A percentile compares a stretch with the other conserved stretches of the same genome.
phyloP scores from a whole-genome alignment of 2,797 vertebrate genomes.

The Sternarchorhynchus goeldii region DNA sequence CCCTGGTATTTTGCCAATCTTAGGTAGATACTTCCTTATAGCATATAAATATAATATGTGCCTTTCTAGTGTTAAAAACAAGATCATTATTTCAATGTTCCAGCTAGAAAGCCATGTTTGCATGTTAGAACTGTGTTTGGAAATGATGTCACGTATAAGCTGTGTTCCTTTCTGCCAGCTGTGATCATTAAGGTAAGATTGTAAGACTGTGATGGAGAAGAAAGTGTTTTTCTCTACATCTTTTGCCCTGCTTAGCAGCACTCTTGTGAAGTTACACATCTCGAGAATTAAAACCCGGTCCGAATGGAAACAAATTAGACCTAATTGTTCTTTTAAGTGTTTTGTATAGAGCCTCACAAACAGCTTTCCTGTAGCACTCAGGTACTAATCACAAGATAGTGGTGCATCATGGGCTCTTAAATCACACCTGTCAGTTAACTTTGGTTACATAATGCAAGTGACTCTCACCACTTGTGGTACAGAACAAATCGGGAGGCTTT shows the following conservation, averaged over 20 bases:
- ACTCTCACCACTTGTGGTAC: constrained; percentile 45
- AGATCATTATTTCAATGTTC: not conserved
- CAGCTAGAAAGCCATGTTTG: not conserved
- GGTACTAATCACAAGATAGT: constrained; percentile 43
- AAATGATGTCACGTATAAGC: constrained; percentile 71
- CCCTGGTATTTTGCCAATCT: constrained; percentile 10
- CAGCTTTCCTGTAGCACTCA: constrained; percentile 53
- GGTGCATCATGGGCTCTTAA: not conserved
- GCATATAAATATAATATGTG: constrained; percentile 14
- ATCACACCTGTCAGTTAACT: constrained; percentile 55
- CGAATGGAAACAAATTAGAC: not conserved
- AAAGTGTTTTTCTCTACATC: constrained; percentile 55
- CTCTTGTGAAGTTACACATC: constrained; percentile 47
- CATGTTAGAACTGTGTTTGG: constrained; percentile 23
- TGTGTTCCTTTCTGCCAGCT: constrained; percentile 68
- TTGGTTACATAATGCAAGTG: constrained; percentile 59
- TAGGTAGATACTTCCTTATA: constrained; percentile 22
- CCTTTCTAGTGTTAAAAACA: constrained; percentile 32
- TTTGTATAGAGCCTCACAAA: not conserved
- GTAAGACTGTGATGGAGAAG: constrained; percentile 34
- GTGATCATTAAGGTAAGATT: constrained; percentile 59
- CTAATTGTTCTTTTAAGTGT: not conserved
- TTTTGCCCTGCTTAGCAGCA: constrained; percentile 67
- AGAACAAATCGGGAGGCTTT: constrained; percentile 5
- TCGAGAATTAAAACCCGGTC: not conserved